These are phyloP conservation scores for Malurus leucopterus DNA, from an alignment of 2,797 vertebrate species.

Conservation along the genomic window DNA sequence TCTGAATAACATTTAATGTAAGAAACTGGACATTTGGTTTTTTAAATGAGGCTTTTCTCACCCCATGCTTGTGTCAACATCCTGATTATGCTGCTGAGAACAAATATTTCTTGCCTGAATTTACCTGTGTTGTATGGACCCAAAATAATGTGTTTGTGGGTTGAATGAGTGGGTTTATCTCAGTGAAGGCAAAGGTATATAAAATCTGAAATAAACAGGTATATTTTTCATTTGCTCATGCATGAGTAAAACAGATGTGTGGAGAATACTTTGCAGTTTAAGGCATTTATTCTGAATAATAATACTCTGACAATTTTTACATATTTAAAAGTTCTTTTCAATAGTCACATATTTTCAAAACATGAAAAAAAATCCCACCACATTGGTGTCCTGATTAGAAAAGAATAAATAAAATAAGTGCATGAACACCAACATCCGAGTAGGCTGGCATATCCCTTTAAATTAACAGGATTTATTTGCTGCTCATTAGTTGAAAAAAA, in stretches of 20 bases:
- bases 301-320: not conserved
- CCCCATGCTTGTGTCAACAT: not conserved
- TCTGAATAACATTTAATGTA: not conserved
- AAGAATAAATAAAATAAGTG: not conserved
- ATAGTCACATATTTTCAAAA: not conserved
- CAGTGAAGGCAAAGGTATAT: not conserved
- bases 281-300: not conserved
- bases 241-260: not conserved
- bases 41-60: not conserved
- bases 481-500: not conserved
- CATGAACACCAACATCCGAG: not conserved
- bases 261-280: not conserved
- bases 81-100: not conserved
- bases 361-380: not conserved
- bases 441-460: not conserved
- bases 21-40: not conserved
- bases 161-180: not conserved
- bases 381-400: not conserved
- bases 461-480: not conserved
- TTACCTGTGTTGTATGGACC: not conserved
- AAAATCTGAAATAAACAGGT: not conserved
- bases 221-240: not conserved
- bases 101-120: not conserved
- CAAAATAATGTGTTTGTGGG: not conserved
- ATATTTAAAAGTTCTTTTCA: not conserved